A percentile compares a stretch with the other conserved stretches of the same genome.
These are phyloP conservation scores for Pantherophis alleghaniensis DNA, from an alignment of 2,797 vertebrate species.

Conservation along the genomic window DNA sequence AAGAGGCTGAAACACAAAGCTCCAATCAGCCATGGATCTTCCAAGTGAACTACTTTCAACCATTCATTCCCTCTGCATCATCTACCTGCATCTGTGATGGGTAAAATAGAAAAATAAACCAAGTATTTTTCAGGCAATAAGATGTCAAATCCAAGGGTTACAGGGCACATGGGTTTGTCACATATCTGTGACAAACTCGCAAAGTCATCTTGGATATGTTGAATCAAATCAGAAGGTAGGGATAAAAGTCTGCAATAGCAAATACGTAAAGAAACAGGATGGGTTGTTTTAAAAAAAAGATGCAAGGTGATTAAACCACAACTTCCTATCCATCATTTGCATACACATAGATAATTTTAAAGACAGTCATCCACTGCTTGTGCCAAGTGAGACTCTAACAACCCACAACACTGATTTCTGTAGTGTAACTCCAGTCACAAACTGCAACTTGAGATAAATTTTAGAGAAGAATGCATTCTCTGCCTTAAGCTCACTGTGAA, in stretches of 20 bases:
- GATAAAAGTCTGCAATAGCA: background rate
- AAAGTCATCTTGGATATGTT: background rate
- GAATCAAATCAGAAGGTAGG: background rate
- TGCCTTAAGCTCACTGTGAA: background rate
- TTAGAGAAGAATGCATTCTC: background rate
- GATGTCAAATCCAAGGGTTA: background rate
- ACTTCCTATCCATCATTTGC: background rate
- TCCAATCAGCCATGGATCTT: background rate
- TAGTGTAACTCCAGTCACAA: background rate
- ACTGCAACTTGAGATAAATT: background rate
- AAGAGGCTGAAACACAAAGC: background rate
- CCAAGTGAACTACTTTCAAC: background rate
- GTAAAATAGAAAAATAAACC: background rate
- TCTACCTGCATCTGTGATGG: background rate
- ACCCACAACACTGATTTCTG: background rate
- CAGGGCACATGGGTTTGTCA: background rate
- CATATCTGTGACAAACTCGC: background rate
- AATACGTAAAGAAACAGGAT: background rate
- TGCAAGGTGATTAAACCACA: background rate
- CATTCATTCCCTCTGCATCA: background rate
- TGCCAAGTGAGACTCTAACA: background rate
- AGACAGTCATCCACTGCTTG: background rate
- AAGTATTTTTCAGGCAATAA: background rate
- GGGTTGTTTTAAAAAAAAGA: background rate
- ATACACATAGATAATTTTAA: background rate